Conservation (phyloP, 2,113 vertebrate species). For the Seriola rivoliana region DNA sequence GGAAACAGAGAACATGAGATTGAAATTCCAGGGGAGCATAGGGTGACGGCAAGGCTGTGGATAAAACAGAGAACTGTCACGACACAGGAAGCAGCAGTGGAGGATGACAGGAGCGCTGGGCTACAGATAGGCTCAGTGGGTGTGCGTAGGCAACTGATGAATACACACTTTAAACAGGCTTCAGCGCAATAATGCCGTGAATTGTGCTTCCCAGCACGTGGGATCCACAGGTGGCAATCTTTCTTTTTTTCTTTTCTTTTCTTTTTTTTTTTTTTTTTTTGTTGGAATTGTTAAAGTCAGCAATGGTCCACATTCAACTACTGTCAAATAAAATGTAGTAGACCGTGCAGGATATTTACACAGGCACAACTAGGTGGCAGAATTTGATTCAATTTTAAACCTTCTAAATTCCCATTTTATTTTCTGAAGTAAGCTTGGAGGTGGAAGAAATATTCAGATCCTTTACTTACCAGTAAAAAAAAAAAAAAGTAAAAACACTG, state of each 20-base stretch:
- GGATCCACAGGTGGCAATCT: slow-evolving; percentile 60
- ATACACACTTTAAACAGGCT: slow-evolving; percentile 69
- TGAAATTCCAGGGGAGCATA: slow-evolving; percentile 68
- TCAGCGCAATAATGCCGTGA: slow-evolving; percentile 49
- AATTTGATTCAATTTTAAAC: neutral
- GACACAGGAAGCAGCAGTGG: slow-evolving; percentile 71
- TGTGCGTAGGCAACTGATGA: slow-evolving; percentile 74
- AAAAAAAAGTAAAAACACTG: too few species aligned
- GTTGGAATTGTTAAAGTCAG: too few species aligned
- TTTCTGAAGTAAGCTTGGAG: neutral
- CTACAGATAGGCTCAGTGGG: slow-evolving; percentile 75
- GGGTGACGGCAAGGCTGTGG: slow-evolving; percentile 55
- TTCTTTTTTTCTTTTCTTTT: neutral
- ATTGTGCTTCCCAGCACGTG: slow-evolving; percentile 44
- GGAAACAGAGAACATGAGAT: slow-evolving; percentile 49
- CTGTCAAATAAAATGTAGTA: neutral
- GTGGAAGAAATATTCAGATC: neutral
- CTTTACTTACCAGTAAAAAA: too few species aligned
- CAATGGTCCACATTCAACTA: neutral
- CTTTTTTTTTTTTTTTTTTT: too few species aligned
- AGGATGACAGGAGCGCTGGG: slow-evolving; percentile 79
- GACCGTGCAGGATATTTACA: neutral
- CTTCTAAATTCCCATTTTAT: neutral
- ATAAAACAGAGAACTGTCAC: slow-evolving; percentile 78
- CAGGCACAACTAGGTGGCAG: neutral